Conservation (phyloP, 2,113 vertebrate species). For the Piprites chloris region DNA sequence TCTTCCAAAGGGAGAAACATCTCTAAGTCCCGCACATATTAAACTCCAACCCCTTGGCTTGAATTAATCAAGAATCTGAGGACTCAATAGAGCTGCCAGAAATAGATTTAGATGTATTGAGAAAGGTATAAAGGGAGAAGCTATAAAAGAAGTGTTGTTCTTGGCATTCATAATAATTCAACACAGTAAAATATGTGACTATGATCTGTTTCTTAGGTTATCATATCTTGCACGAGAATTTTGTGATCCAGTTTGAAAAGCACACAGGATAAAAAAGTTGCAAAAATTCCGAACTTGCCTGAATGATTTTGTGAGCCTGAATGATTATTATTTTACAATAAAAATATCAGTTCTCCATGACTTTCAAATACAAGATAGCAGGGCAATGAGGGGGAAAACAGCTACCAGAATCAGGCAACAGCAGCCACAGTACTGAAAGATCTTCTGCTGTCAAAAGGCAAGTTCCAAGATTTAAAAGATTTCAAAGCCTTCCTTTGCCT, state of each 20-base stretch:
- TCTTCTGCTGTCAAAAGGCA: background rate
- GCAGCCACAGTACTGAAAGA: background rate
- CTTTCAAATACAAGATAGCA: background rate
- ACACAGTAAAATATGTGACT: background rate
- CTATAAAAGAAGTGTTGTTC: background rate
- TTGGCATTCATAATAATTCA: background rate
- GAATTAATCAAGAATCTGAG: background rate
- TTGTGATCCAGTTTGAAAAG: background rate
- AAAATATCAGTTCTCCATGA: background rate
- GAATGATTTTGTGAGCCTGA: background rate
- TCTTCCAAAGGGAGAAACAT: background rate
- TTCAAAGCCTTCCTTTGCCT: background rate
- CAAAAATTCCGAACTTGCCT: background rate
- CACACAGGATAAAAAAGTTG: background rate
- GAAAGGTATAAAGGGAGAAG: background rate
- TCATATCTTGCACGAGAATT: background rate
- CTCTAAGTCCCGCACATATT: background rate
- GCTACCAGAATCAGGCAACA: background rate
- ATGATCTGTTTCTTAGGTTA: background rate
- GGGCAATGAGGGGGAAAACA: background rate
- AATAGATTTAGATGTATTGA: background rate
- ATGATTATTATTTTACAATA: background rate
- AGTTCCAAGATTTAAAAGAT: background rate
- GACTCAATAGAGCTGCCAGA: background rate
- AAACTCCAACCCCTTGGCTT: background rate